Evolutionary conservation across 2,113 vertebrate genomes (phyloP), one percentile per base, ranked within the genome.

Genomic region (Lates calcarifer): DNA sequence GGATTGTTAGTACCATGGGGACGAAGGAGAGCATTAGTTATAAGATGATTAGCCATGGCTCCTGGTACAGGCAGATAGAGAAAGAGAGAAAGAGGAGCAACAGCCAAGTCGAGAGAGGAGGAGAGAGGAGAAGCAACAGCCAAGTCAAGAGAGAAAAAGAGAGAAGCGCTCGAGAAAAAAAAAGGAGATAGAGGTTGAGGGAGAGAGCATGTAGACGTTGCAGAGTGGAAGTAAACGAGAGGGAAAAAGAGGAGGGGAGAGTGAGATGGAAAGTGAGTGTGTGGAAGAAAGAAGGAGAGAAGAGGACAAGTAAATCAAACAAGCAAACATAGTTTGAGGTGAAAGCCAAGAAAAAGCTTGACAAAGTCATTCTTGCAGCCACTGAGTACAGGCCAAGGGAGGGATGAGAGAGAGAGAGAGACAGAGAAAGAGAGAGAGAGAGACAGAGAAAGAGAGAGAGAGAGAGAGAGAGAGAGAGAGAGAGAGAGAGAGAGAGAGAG

Each of bases 1-100:
- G 98, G 98, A 96, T 98, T 97, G 97, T 99, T 99, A 99, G 98
- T 98, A 96, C 97, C 98, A 97, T 99, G 98, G 96, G 98, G 97
- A 98, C 98, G 98, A 96, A 99, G 98, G 94, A 99, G 97, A 96
- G 98, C 97, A 97, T 98, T 99, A 97, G 97, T 99, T 98, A 99
- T 98, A 97, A 99, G 98, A 97, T 99, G 98, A 95, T 99, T 99
- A 98, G 97, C 98, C 98, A 99, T 98, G 96, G 97, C 96, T 96
- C 98, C 98, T 99, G 97, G 96, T 97, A 95, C 96, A 97, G 96
- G 96, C 95, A 96, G 89, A 97, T 93, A 97, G 95, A 98, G 94
- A 97, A 92, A 97, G 95, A 91, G 79, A 96, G 94, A 95, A 95
- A n/a, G 95, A 93, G 93, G 66, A 90, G 91, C 77, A 80, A 89